Base-by-base conservation (phyloP, 2,113 vertebrate genomes). In the Lanius collurio region DNA sequence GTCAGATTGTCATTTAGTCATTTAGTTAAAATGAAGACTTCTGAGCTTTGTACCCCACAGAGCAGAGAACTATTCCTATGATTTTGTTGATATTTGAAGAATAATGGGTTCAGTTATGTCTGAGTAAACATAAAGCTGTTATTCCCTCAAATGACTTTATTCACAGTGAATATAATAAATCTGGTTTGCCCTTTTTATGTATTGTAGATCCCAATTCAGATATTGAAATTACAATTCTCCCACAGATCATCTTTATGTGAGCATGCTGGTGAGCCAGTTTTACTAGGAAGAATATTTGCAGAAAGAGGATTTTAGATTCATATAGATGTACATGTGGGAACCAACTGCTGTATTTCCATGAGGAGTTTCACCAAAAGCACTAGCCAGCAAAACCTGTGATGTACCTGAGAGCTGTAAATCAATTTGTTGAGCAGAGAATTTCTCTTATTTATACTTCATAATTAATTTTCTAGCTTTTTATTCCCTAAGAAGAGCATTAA, bases 61-160 rank as follows among this genome's bases (percentile, higher is more conserved):
- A 94, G 60, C 55, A 67, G 52, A 87, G 55, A 76, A 80, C 69
- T 83, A 24, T 46, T 90, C 42, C 63, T n/a, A 41, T 31, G 74
- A 17, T 71, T 89, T 74, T 68, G 24, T 37, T 90, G 91, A 39
- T 12, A 26, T 84, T 89, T 84, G 76, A 86, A 83, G 60, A 86
- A 55, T 78, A 90, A 84, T 46, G 62, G 69, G n/a, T 52, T 70
- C 70, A 50, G 76, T 92, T 69, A 53, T 63, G 49, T 89, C 52
- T 89, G 67, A 90, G 75, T 80, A 92, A 94, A 91, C 73, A 91
- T 64, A 71, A 92, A 84, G 41, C 39, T 64, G 52, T 79, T 84
- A 60, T 79, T 94, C 28, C 44, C 60, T 89, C 52, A 50, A 63
- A 86, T 4, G 0, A 31, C 89, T 87, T 89, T 60, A 76, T 81